Percentiles rank a stretch among this genome's conserved stretches.
These are phyloP conservation scores for Heliconius eleuchia DNA, from an alignment of 1,140 invertebrate genomes.

Conservation along the genomic window DNA sequence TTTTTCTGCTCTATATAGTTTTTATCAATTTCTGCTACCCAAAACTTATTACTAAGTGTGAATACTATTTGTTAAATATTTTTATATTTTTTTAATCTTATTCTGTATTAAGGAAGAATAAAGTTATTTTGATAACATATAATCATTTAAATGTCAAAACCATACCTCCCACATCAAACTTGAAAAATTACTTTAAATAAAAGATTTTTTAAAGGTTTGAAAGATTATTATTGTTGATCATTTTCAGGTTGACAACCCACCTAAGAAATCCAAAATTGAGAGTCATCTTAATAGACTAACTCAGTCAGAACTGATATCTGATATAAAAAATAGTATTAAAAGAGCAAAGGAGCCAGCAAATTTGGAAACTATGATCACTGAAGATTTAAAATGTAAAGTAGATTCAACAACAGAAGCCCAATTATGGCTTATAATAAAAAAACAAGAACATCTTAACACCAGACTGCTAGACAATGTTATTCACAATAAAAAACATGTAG, in stretches of 20 bases:
- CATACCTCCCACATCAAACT: no score
- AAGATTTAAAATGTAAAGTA: slow-evolving; percentile 56
- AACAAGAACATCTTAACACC: slow-evolving; percentile 66
- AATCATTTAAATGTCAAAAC: no score
- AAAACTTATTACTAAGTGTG: no score
- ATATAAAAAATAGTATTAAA: slow-evolving; percentile 54
- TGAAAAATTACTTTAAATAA: no score
- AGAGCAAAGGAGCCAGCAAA: slow-evolving; percentile 58
- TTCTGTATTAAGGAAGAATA: no score
- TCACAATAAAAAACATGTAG: slow-evolving; percentile 61
- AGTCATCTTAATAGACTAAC: slow-evolving; percentile 54
- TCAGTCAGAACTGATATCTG: slow-evolving; percentile 54
- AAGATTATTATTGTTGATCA: neutral
- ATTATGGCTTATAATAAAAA: slow-evolving; percentile 68
- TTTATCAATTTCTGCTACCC: no score
- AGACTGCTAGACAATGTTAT: slow-evolving; percentile 52
- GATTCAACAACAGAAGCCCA: slow-evolving; percentile 56
- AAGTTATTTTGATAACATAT: no score
- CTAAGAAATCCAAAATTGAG: slow-evolving; percentile 48
- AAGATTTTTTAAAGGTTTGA: no score
- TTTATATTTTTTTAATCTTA: no score
- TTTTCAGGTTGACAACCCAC: slow-evolving; percentile 24
- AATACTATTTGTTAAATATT: neutral
- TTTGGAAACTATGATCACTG: slow-evolving; percentile 55
- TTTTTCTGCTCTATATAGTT: no score